phyloP scores from a whole-genome alignment of 2,888 invertebrate genomes.

The Steinernema hermaphroditum region DNA sequence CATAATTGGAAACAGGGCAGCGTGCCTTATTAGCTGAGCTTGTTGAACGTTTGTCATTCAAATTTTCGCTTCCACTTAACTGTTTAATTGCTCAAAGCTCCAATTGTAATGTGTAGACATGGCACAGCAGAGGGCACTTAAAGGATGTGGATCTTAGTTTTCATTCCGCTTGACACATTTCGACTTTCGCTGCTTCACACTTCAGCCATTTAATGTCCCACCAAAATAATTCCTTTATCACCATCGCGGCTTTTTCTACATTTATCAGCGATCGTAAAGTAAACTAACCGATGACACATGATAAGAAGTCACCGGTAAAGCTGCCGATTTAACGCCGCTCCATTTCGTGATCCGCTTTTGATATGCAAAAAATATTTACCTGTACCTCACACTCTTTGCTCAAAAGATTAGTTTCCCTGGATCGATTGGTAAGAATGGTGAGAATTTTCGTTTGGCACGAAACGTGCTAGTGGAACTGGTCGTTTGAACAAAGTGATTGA shows the following conservation, averaged over 20 bases:
- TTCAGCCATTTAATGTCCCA: neutral
- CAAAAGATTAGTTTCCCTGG: neutral
- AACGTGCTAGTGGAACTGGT: neutral
- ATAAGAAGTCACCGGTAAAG: neutral
- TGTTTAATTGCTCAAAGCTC: no score
- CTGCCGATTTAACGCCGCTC: neutral
- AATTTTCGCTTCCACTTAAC: no score
- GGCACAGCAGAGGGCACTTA: no score
- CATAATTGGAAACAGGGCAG: neutral
- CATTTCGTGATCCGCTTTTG: neutral
- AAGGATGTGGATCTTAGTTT: no score
- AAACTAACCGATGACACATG: conserved; percentile 14
- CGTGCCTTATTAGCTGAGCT: neutral
- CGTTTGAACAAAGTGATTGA: neutral
- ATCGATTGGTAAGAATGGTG: neutral
- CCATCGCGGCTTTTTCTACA: conserved; percentile 9
- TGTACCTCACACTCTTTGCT: neutral
- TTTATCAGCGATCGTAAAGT: conserved; percentile 1
- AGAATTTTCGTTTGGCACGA: no score
- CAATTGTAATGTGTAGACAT: no score
- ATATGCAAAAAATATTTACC: conserved; percentile 5
- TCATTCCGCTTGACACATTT: conserved; percentile 1
- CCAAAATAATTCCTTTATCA: conserved; percentile 29
- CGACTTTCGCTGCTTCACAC: neutral
- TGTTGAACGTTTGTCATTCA: no score